phyloP scores from a whole-genome alignment of 2,113 vertebrate species.

The Tyrannus savana region DNA sequence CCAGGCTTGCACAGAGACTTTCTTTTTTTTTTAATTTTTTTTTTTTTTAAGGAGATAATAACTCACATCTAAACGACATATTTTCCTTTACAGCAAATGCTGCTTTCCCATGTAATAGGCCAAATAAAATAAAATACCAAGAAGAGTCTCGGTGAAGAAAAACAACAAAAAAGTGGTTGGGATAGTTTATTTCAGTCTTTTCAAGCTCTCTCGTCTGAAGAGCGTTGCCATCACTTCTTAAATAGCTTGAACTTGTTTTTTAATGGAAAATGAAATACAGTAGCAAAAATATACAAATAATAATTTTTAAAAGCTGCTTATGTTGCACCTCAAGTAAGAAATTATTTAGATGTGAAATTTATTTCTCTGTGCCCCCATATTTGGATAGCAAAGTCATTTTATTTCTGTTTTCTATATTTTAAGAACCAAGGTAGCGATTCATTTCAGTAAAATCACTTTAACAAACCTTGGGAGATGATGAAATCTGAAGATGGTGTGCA shows the following conservation, averaged over 20 bases:
- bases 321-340: background rate
- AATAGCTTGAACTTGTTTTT: background rate
- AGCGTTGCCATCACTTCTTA: background rate
- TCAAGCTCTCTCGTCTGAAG: background rate
- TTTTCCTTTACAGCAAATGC: slow-evolving; percentile 30
- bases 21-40: background rate
- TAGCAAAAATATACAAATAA: background rate
- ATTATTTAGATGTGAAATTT: background rate
- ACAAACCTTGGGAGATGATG: background rate
- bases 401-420: background rate
- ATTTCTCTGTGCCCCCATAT: background rate
- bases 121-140: slow-evolving; percentile 62
- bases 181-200: background rate
- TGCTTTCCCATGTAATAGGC: slow-evolving; percentile 47
- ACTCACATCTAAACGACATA: background rate
- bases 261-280: background rate
- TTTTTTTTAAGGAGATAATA: background rate
- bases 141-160: background rate
- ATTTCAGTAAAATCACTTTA: background rate
- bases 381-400: background rate
- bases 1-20: background rate
- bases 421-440: background rate
- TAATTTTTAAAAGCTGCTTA: background rate
- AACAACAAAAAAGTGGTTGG: background rate
- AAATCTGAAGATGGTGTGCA: background rate